These are phyloP conservation scores for Cynopterus sphinx DNA, from an alignment of 2,797 vertebrate species.

Conservation along the genomic window DNA sequence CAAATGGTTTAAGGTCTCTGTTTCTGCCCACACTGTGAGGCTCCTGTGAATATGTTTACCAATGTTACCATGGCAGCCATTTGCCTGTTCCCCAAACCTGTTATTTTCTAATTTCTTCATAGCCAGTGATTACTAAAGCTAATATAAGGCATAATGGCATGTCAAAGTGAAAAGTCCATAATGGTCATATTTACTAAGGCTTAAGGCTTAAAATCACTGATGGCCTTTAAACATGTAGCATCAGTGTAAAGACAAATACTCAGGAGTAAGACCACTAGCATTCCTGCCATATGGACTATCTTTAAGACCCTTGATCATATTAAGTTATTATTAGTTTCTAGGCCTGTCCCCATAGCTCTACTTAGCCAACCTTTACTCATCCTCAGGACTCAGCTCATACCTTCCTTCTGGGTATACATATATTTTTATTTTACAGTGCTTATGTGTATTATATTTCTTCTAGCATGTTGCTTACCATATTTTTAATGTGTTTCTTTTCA, in stretches of 20 bases:
- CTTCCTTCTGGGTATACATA: neutral
- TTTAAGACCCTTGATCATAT: neutral
- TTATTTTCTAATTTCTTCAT: constrained; percentile 8
- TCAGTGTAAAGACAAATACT: neutral
- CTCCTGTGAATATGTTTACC: neutral
- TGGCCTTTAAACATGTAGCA: neutral
- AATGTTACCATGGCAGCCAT: neutral
- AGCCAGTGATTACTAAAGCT: neutral
- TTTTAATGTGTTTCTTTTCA: neutral
- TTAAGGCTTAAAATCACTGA: neutral
- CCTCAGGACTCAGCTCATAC: neutral
- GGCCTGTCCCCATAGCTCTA: neutral
- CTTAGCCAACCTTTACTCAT: neutral
- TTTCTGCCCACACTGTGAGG: neutral
- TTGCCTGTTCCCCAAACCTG: neutral
- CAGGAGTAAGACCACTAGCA: neutral
- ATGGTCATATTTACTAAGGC: neutral
- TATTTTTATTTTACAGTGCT: neutral
- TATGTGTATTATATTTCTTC: neutral
- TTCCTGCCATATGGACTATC: neutral
- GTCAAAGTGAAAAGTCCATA: neutral
- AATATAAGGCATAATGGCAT: neutral
- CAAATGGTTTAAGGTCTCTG: neutral
- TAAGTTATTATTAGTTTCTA: neutral
- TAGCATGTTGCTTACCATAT: neutral